Conservation (phyloP, 2,113 vertebrate species). For the Daphoenositta chrysoptera region DNA sequence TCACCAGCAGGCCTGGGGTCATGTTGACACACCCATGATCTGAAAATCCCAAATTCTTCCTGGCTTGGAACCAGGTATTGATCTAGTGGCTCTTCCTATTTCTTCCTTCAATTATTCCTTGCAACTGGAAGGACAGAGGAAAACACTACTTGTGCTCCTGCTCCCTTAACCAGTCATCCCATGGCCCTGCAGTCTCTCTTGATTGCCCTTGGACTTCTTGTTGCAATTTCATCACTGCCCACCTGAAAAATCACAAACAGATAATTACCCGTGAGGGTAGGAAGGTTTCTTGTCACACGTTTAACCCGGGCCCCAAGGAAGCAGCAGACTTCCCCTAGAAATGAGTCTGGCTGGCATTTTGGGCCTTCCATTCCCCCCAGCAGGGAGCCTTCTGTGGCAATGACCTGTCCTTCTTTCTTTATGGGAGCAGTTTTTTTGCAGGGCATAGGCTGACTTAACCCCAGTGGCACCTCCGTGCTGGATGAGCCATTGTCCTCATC, state of each 20-base stretch:
- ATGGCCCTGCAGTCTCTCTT: background rate
- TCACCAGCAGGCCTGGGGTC: background rate
- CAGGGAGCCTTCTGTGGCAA: background rate
- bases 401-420: background rate
- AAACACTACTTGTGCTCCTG: background rate
- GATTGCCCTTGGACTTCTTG: background rate
- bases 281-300: fast-evolving
- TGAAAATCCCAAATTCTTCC: background rate
- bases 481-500: background rate
- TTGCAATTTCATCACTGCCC: background rate
- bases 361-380: background rate
- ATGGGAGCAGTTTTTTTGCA: background rate
- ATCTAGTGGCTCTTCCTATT: background rate
- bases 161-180: background rate
- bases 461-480: background rate
- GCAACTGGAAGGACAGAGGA: background rate
- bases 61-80: background rate
- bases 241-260: background rate
- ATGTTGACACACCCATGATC: background rate
- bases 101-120: background rate
- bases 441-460: background rate
- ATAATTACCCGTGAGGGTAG: background rate
- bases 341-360: background rate
- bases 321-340: background rate
- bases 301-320: background rate